Conservation (phyloP, 2,797 vertebrate genomes). For the Crocodylus rhombifer region DNA sequence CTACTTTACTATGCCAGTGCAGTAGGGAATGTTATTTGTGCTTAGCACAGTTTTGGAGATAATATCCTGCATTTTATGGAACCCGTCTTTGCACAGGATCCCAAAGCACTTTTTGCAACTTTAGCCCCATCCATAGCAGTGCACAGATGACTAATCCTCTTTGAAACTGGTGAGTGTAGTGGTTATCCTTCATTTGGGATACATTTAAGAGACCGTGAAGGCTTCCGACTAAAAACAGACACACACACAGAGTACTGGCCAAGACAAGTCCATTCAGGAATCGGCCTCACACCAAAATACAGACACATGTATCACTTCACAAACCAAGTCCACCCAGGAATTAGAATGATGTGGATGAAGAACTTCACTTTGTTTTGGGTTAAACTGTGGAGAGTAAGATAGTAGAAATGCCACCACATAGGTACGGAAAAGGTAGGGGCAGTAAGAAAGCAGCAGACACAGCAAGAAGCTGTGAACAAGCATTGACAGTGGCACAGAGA, state of each 20-base stretch:
- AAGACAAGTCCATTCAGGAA: background rate
- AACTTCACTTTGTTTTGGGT: background rate
- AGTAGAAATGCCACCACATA: too few species aligned
- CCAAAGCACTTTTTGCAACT: background rate
- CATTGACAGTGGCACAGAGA: background rate
- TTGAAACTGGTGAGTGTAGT: background rate
- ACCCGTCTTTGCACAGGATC: background rate
- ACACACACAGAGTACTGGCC: background rate
- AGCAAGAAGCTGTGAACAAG: rapidly evolving
- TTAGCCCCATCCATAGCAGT: too few species aligned
- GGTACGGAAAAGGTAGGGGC: background rate
- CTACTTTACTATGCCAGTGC: background rate
- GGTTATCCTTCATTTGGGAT: background rate
- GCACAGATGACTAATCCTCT: background rate
- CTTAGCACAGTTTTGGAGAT: background rate
- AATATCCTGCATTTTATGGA: background rate
- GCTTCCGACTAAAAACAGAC: rapidly evolving
- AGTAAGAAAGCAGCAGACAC: background rate
- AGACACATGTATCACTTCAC: background rate
- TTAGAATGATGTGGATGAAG: background rate
- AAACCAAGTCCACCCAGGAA: background rate
- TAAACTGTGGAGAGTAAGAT: too few species aligned
- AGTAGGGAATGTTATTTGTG: background rate
- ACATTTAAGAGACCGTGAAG: background rate
- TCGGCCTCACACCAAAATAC: rapidly evolving